Percentiles rank a stretch among this genome's conserved stretches.
phyloP scores from a whole-genome alignment of 2,113 vertebrate species.

The Azemiops feae region DNA sequence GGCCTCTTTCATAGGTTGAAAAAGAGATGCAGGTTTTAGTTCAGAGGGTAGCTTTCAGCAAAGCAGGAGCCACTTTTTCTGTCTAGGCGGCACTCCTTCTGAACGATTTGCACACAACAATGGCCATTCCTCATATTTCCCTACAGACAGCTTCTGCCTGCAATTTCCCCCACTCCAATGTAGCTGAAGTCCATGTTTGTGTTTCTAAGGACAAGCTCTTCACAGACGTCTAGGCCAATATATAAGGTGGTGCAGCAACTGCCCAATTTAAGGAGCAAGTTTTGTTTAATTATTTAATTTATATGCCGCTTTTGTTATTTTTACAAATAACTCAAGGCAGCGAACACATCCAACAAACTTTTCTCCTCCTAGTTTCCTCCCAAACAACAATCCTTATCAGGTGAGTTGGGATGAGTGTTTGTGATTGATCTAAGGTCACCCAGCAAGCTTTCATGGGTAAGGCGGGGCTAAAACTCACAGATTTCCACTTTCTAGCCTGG shows the following conservation, averaged over 20 bases:
- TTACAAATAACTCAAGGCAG: not conserved
- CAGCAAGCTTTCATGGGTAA: not conserved
- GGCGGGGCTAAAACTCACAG: not conserved
- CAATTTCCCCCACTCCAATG: not conserved
- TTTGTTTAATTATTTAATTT: not conserved
- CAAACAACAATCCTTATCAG: not conserved
- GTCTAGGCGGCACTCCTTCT: not conserved
- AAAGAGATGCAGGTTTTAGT: not conserved
- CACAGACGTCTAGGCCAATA: not conserved
- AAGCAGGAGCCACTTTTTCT: not conserved
- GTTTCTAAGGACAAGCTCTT: not conserved
- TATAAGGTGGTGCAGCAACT: not conserved
- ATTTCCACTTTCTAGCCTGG: not conserved
- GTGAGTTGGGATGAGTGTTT: not conserved
- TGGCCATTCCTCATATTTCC: not conserved
- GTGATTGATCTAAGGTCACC: not conserved
- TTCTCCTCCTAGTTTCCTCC: not conserved
- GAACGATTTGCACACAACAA: not conserved
- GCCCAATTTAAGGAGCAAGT: not conserved
- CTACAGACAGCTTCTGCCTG: not conserved
- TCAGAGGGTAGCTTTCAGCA: not conserved
- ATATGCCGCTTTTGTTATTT: not conserved
- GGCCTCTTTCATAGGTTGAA: not conserved
- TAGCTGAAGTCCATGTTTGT: not conserved
- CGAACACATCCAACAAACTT: not conserved